These are phyloP conservation scores for Pristiophorus japonicus DNA, from an alignment of 2,113 vertebrate genomes.

Conservation along the genomic window DNA sequence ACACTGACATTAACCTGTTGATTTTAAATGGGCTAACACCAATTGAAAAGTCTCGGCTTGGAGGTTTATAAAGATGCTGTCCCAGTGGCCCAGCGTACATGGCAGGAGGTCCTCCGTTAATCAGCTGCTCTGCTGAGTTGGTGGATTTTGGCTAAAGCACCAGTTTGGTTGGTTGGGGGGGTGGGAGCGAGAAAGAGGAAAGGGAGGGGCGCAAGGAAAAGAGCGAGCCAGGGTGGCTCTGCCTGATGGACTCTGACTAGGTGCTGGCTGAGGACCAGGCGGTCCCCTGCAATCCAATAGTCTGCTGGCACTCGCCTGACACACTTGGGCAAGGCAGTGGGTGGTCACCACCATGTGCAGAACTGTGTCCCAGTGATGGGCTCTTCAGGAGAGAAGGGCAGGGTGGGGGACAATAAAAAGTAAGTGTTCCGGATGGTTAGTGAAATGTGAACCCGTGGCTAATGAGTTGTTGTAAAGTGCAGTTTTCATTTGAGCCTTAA, in stretches of 20 bases:
- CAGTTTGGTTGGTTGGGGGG: background rate
- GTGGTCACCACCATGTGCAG: too few species aligned
- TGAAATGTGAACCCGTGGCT: background rate
- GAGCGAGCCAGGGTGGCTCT: background rate
- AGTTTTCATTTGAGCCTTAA: background rate
- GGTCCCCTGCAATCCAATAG: too few species aligned
- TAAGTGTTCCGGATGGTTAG: background rate
- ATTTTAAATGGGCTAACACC: background rate
- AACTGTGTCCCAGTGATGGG: too few species aligned
- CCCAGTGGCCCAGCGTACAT: background rate
- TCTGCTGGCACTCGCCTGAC: background rate
- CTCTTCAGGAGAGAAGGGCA: background rate
- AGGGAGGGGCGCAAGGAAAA: too few species aligned
- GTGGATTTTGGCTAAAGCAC: background rate
- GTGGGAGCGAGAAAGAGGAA: too few species aligned
- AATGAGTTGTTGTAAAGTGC: background rate
- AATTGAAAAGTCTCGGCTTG: background rate
- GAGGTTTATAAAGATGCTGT: background rate
- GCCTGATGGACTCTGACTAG: background rate
- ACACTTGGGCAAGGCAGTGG: background rate
- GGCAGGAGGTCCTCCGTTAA: too few species aligned
- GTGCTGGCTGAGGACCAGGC: background rate
- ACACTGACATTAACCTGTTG: background rate
- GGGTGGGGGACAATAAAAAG: background rate
- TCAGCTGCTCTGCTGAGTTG: background rate